Conservation (phyloP, 2,888 invertebrate species). For the Sclerodermus sp. region DNA sequence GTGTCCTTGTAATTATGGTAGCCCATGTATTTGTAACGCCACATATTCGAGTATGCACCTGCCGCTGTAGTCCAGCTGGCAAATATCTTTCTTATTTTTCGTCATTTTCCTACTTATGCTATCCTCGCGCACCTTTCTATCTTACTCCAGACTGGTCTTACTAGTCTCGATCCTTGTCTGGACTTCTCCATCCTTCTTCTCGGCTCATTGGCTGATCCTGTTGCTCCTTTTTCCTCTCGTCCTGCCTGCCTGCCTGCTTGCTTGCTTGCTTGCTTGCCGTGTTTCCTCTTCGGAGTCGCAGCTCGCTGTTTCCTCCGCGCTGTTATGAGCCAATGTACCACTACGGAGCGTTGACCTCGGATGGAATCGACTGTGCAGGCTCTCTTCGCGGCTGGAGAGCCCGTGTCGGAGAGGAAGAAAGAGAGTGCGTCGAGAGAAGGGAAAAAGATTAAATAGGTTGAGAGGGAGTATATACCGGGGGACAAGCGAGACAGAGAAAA, state of each 20-base stretch:
- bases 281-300: slow-evolving; percentile 16
- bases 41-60: slow-evolving; percentile 41
- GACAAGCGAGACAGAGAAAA: slow-evolving; percentile 3
- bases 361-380: slow-evolving; percentile 17
- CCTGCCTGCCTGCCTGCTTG: slow-evolving; percentile 9
- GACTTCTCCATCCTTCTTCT: slow-evolving; percentile 1
- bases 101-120: slow-evolving; percentile 20
- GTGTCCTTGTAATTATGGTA: slow-evolving; percentile 41
- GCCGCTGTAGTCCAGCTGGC: slow-evolving; percentile 40
- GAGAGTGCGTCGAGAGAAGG: too few relatives aligned
- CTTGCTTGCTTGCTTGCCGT: slow-evolving; percentile 6
- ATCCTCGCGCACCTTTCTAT: slow-evolving; percentile 13
- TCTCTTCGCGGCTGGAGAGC: not conserved
- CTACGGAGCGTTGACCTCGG: slow-evolving; percentile 49
- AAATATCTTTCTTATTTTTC: slow-evolving; percentile 35
- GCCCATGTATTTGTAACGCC: slow-evolving; percentile 35
- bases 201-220: slow-evolving; percentile 12
- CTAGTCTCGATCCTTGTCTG: not conserved
- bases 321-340: slow-evolving; percentile 52
- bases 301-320: too few relatives aligned
- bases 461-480: too few relatives aligned
- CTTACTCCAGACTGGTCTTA: not conserved
- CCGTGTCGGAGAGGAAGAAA: not conserved
- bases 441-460: too few relatives aligned
- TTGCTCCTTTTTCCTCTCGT: slow-evolving; percentile 17